Conservation (phyloP, 2,888 invertebrate species). For the Lepidocyrtinus sp. region DNA sequence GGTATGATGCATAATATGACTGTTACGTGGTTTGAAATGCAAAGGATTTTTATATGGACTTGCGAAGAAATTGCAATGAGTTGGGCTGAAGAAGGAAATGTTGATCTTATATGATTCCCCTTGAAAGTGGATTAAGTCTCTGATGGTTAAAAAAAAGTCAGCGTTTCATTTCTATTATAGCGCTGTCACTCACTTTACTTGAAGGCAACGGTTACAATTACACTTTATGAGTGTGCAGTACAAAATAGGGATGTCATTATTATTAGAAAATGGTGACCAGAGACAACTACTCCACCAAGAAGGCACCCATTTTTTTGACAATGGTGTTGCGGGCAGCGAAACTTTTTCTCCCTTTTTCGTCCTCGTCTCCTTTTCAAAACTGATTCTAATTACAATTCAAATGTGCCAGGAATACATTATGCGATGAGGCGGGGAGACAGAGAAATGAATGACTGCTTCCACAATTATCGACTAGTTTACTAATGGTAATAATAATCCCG, state of each 20-base stretch:
- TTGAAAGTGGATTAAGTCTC: background rate
- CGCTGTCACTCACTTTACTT: constrained; percentile 40
- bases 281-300: background rate
- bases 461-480: background rate
- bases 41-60: background rate
- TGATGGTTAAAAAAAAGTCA: background rate
- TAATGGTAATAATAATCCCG: constrained; percentile 4
- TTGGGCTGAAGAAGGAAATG: background rate
- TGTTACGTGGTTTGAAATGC: background rate
- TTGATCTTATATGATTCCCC: background rate
- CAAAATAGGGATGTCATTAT: constrained; percentile 9
- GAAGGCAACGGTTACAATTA: background rate
- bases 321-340: background rate
- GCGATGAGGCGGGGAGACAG: constrained; percentile 10
- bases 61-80: background rate
- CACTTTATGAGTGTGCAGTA: constrained; percentile 26
- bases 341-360: background rate
- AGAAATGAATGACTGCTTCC: constrained; percentile 9
- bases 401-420: constrained; percentile 3
- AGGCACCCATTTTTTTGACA: constrained; percentile 17
- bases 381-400: constrained; percentile 4
- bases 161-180: constrained; percentile 12
- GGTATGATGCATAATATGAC: background rate
- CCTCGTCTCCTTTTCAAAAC: background rate
- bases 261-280: constrained; percentile 9